A percentile compares a stretch with the other conserved stretches of the same genome.
Conservation (phyloP, 1,140 invertebrate species). For the Drosophila nigromelanica region DNA sequence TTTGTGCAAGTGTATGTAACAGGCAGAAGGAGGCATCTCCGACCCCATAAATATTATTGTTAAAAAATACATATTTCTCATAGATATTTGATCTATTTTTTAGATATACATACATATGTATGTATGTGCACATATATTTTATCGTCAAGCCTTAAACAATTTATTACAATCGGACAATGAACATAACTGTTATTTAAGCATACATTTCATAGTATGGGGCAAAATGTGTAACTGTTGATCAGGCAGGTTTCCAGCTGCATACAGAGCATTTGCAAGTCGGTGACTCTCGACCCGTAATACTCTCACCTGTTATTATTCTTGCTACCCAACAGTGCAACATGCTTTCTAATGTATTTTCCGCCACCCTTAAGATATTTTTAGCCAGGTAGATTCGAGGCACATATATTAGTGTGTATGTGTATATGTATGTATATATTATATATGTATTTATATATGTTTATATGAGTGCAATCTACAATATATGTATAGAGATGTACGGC, state of each 20-base stretch:
- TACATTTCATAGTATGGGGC: too few relatives aligned
- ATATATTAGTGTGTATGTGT: background rate
- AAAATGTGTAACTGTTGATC: too few relatives aligned
- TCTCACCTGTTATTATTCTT: background rate
- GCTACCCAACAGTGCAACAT: conserved; percentile 16
- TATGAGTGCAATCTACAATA: background rate
- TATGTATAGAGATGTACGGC: conserved; percentile 5
- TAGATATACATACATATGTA: background rate
- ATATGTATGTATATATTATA: background rate
- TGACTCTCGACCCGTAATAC: background rate
- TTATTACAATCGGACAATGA: too few relatives aligned
- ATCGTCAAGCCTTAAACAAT: too few relatives aligned
- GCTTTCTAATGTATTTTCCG: conserved; percentile 9
- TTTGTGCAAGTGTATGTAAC: too few relatives aligned
- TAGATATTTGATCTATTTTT: background rate
- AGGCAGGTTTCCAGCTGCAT: too few relatives aligned
- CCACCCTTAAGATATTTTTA: conserved; percentile 34
- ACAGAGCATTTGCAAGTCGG: background rate
- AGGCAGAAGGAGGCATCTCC: too few relatives aligned
- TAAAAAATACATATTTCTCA: too few relatives aligned
- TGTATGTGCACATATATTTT: too few relatives aligned
- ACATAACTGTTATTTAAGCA: too few relatives aligned
- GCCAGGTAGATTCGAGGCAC: background rate
- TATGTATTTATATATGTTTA: background rate
- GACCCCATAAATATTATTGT: too few relatives aligned